phyloP scores from a whole-genome alignment of 2,113 vertebrate species.

The Kryptolebias marmoratus region DNA sequence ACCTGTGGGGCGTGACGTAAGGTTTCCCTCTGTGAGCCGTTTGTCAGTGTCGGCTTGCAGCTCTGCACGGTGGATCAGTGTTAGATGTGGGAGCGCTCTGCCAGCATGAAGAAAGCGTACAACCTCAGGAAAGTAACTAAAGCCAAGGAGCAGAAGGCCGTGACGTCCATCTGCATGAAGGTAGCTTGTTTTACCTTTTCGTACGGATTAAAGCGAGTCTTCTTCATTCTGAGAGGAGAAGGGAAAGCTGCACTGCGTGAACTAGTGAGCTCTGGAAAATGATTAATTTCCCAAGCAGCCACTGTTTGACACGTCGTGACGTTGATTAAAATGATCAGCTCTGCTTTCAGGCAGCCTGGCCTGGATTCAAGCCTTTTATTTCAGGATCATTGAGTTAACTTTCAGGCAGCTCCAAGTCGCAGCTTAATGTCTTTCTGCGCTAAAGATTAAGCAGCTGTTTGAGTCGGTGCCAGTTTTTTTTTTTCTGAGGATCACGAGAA shows the following conservation, averaged over 20 bases:
- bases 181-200: constrained; percentile 48
- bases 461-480: neutral
- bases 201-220: too few species aligned
- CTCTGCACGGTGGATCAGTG: constrained; percentile 4
- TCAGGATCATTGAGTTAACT: constrained; percentile 47
- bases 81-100: constrained; percentile 22
- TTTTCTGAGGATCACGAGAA: neutral
- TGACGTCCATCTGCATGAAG: constrained; percentile 74
- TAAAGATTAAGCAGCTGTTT: constrained; percentile 60
- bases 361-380: constrained; percentile 15
- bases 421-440: constrained; percentile 34
- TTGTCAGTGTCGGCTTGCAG: constrained; percentile 17
- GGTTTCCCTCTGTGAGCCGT: constrained; percentile 29
- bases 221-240: neutral
- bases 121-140: constrained; percentile 65
- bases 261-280: neutral
- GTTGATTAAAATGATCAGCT: neutral
- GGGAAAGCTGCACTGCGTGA: neutral
- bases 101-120: constrained; percentile 77
- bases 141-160: constrained; percentile 66
- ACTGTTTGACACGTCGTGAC: constrained; percentile 1
- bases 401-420: constrained; percentile 21
- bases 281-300: neutral
- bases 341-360: neutral
- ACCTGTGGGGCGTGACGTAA: constrained; percentile 54